Conservation (phyloP, 2,888 invertebrate species). For the Lucinisca nassula region DNA sequence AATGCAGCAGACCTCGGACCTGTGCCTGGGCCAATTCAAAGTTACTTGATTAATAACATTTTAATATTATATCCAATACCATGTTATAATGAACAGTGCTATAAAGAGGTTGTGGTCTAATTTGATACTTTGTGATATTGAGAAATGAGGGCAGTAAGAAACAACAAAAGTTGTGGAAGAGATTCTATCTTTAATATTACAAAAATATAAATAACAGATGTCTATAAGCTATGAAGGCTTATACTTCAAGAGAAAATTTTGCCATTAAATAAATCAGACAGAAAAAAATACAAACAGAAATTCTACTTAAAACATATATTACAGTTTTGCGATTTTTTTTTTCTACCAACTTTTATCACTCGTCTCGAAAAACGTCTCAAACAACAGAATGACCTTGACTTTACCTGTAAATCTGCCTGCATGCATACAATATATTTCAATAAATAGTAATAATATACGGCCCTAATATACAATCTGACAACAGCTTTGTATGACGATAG, state of each 20-base stretch:
- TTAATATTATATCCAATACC: too few species aligned
- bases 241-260: not conserved
- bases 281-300: not conserved
- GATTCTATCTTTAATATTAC: slow-evolving; percentile 33
- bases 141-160: too few species aligned
- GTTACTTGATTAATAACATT: too few species aligned
- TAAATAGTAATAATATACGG: not conserved
- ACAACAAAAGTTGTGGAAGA: not conserved
- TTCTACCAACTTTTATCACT: not conserved
- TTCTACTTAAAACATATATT: not conserved
- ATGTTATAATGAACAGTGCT: too few species aligned
- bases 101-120: too few species aligned
- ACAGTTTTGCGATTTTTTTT: slow-evolving; percentile 7
- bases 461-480: too few species aligned
- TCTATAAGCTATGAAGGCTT: slow-evolving; percentile 22
- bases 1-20: too few species aligned
- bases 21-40: too few species aligned
- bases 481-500: too few species aligned
- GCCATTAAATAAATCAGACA: not conserved
- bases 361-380: not conserved
- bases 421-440: not conserved
- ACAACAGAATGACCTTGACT: not conserved
- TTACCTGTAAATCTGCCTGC: too few species aligned
- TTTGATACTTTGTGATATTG: too few species aligned
- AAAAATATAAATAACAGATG: slow-evolving; percentile 45